Base-by-base conservation (phyloP, 2,888 invertebrate species). In the Hypselothyrea guttata region DNA sequence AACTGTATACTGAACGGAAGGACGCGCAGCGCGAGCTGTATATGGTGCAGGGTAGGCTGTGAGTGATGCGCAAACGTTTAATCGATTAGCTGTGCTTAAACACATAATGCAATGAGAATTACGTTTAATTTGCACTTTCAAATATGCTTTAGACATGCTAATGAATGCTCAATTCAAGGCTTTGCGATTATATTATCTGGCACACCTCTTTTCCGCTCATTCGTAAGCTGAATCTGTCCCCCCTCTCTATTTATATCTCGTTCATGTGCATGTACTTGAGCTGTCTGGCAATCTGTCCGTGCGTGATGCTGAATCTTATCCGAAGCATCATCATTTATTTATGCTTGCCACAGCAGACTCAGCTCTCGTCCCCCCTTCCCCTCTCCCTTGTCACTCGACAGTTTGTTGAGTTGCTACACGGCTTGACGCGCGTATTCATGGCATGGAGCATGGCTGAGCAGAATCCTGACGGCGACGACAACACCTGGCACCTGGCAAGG, bases 321-420 rank as follows among this genome's bases (percentile, higher is more conserved):
- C 68, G 53, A 63, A 61, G 83, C 61, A 78, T 56, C 79, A 75
- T 85, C 81, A 85, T 67, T 85, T 85, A 85, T 83, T 75, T 78
- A 81, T 81, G 85, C 78, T 62, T 68, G 63, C 60, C 71, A 68
- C 77, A 65, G 60, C 69, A 48, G 34, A n/a, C n/a, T n/a, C n/a
- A n/a, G n/a, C n/a, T n/a, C n/a, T n/a, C n/a, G n/a, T n/a, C n/a
- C n/a, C n/a, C n/a, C n/a, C 22, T 22, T 5, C 22, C 3, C 22
- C 22, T 22, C 22, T 22, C 22, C 22, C 22, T 22, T 22, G 22
- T 54, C 31, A 28, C 13, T 5, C 5, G 3, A 4, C 22, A 22
- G 22, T 22, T 4, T 22, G 22, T 22, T 30, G 34, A 46, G 55
- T 35, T 42, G 40, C 42, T 46, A 64, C 45, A 48, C 46, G n/a